Percentiles rank a stretch among this genome's conserved stretches.
These are phyloP conservation scores for Merodon equestris DNA, from an alignment of 2,888 invertebrate species.

Conservation along the genomic window DNA sequence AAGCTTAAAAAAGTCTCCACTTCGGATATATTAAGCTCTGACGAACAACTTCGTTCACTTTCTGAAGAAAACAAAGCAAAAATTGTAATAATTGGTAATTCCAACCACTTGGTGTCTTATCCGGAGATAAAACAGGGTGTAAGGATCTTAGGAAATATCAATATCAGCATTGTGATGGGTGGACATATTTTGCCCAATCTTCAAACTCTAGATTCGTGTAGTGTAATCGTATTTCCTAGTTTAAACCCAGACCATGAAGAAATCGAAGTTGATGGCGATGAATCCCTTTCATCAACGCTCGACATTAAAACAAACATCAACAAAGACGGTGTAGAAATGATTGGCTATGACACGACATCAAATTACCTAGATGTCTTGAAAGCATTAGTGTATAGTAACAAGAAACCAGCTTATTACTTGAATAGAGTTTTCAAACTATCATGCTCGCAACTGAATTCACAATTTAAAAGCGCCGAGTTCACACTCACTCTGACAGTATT, in stretches of 20 bases:
- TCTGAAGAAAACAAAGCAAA: slow-evolving; percentile 66
- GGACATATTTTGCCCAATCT: slow-evolving; percentile 73
- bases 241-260: slow-evolving; percentile 97
- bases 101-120: slow-evolving; percentile 78
- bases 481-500: slow-evolving; percentile 94
- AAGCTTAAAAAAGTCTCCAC: slow-evolving; percentile 29
- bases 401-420: slow-evolving; percentile 96
- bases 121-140: slow-evolving; percentile 83
- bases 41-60: slow-evolving; percentile 27
- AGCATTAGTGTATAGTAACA: slow-evolving; percentile 92
- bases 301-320: slow-evolving; percentile 86
- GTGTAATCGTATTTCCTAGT: slow-evolving; percentile 95
- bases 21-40: slow-evolving; percentile 4
- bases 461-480: slow-evolving; percentile 97
- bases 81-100: slow-evolving; percentile 73
- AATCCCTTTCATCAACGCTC: slow-evolving; percentile 76
- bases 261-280: slow-evolving; percentile 78
- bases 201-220: slow-evolving; percentile 93
- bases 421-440: slow-evolving; percentile 97
- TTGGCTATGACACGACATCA: slow-evolving; percentile 76
- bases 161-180: slow-evolving; percentile 82
- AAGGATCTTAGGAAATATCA: slow-evolving; percentile 91
- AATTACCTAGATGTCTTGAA: slow-evolving; percentile 77
- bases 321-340: slow-evolving; percentile 88
- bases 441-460: slow-evolving; percentile 95